These are phyloP conservation scores for Cygnus olor DNA, from an alignment of 2,797 vertebrate species.

Conservation along the genomic window DNA sequence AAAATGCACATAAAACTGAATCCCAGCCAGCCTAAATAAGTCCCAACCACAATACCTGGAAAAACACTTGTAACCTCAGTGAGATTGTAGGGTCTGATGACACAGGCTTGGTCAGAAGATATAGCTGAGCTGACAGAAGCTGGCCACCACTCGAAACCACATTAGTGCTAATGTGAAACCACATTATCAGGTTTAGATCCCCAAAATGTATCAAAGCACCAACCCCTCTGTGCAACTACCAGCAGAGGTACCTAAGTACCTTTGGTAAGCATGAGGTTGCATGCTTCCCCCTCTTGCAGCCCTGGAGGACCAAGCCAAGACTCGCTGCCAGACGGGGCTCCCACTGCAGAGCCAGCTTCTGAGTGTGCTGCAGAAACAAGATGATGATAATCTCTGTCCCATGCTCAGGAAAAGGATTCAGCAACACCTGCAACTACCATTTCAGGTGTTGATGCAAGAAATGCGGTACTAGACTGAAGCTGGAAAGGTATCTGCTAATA, in stretches of 20 bases:
- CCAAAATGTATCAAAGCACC: not conserved
- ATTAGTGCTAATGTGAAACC: not conserved
- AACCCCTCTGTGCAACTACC: not conserved
- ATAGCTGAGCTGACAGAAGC: not conserved
- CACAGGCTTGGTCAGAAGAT: not conserved
- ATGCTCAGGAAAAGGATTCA: conserved; percentile 1
- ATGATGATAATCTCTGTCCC: not conserved
- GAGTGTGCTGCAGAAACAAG: not conserved
- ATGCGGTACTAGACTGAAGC: not conserved
- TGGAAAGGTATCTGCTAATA: not conserved
- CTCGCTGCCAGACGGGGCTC: no score
- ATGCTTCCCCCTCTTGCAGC: not conserved
- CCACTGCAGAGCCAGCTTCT: not conserved
- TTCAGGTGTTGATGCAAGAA: not conserved
- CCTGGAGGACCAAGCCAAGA: not conserved
- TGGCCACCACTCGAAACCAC: not conserved
- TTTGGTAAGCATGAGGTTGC: not conserved
- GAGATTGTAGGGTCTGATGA: not conserved
- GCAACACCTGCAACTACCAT: not conserved
- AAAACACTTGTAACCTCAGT: not conserved
- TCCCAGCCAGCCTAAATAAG: not conserved
- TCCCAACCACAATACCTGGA: not conserved
- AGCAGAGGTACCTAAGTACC: not conserved
- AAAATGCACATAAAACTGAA: not conserved
- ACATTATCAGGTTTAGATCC: not conserved